Percentiles rank a stretch among this genome's conserved stretches.
These are phyloP conservation scores for Saccostrea glomerata DNA, from an alignment of 1,140 invertebrate genomes.

Conservation along the genomic window DNA sequence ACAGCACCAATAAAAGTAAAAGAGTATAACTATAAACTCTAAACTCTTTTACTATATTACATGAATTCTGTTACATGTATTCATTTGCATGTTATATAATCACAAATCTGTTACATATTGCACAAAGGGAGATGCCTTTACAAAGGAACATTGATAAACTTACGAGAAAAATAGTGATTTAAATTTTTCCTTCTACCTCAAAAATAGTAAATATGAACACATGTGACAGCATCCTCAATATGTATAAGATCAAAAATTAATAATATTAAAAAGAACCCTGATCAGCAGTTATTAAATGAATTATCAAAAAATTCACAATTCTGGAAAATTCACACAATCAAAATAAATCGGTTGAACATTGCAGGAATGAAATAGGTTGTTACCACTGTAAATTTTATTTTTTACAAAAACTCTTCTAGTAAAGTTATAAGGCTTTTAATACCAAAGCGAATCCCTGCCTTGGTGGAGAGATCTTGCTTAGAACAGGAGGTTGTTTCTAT, in stretches of 20 bases:
- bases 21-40: too few species aligned
- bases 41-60: too few species aligned
- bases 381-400: not conserved
- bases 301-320: not conserved
- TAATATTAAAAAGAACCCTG: not conserved
- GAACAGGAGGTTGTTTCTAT: not conserved
- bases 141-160: too few species aligned
- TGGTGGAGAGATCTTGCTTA: not conserved
- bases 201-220: too few species aligned
- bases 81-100: too few species aligned
- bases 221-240: too few species aligned
- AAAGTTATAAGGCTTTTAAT: not conserved
- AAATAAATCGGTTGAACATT: not conserved
- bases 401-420: conserved; percentile 16
- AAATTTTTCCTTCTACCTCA: too few species aligned
- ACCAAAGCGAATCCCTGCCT: conserved; percentile 26
- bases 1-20: too few species aligned
- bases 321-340: not conserved
- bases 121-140: too few species aligned
- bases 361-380: not conserved
- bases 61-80: too few species aligned
- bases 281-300: not conserved
- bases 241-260: not conserved
- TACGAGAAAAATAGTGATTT: too few species aligned
- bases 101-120: too few species aligned